Conservation (phyloP, 2,797 vertebrate species). For the Enteromius trimaculatus region DNA sequence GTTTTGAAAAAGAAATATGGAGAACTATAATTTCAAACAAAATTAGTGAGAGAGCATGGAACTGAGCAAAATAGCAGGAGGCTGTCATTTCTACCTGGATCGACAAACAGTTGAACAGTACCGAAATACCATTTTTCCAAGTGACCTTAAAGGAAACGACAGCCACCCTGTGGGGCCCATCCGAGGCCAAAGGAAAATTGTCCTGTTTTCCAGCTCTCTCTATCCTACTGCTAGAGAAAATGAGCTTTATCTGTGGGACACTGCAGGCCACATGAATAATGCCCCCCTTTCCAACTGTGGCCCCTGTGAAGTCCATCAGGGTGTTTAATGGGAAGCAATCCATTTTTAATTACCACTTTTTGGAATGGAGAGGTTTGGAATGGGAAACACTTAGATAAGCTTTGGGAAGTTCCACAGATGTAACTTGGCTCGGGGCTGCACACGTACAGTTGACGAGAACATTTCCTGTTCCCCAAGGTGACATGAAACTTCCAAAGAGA, state of each 20-base stretch:
- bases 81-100: slow-evolving; percentile 73
- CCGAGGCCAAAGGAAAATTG: slow-evolving; percentile 78
- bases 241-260: slow-evolving; percentile 81
- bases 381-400: slow-evolving; percentile 69
- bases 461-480: slow-evolving; percentile 68
- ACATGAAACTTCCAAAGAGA: slow-evolving; percentile 68
- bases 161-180: slow-evolving; percentile 81
- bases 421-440: slow-evolving; percentile 60
- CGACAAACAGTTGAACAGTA: slow-evolving; percentile 69
- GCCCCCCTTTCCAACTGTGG: slow-evolving; percentile 72
- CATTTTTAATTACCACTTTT: slow-evolving; percentile 81
- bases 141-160: slow-evolving; percentile 86
- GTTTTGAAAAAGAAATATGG: neutral
- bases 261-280: slow-evolving; percentile 78
- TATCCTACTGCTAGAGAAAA: slow-evolving; percentile 82
- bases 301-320: slow-evolving; percentile 73
- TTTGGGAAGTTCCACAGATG: slow-evolving; percentile 66
- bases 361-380: slow-evolving; percentile 65
- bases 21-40: slow-evolving; percentile 24
- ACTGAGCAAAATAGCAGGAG: slow-evolving; percentile 65
- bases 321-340: slow-evolving; percentile 79
- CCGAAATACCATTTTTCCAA: slow-evolving; percentile 80
- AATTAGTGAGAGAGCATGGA: slow-evolving; percentile 53
- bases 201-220: slow-evolving; percentile 75
- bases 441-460: slow-evolving; percentile 61